A percentile compares a stretch with the other conserved stretches of the same genome.
phyloP scores from a whole-genome alignment of 2,797 vertebrate genomes.

The Picus viridis region DNA sequence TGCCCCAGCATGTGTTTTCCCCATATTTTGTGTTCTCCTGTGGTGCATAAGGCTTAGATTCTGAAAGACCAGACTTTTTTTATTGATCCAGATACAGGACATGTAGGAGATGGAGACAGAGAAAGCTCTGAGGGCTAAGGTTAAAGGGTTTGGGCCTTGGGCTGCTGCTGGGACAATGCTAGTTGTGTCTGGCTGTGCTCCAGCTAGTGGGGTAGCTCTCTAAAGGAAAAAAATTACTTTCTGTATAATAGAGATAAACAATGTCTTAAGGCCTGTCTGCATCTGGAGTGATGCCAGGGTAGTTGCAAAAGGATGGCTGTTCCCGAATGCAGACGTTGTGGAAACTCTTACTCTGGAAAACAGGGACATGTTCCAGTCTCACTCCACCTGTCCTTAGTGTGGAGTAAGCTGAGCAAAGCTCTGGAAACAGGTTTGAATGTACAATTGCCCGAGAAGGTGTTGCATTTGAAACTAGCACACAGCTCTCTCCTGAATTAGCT shows the following conservation, averaged over 20 bases:
- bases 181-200: background rate
- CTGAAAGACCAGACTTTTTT: background rate
- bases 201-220: background rate
- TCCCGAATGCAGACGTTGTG: background rate
- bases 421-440: background rate
- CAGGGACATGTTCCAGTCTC: background rate
- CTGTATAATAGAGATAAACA: background rate
- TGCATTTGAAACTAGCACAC: background rate
- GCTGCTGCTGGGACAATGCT: background rate
- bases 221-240: background rate
- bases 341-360: background rate
- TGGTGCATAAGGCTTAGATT: background rate
- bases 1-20: background rate
- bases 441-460: background rate
- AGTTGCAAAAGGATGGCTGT: background rate
- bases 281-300: background rate
- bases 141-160: background rate
- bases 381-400: background rate
- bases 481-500: background rate
- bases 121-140: background rate
- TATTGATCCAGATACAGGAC: rapidly evolving
- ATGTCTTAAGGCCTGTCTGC: background rate
- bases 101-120: background rate
- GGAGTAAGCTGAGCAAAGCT: background rate
- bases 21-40: background rate